These are phyloP conservation scores for Fopius arisanus DNA, from an alignment of 1,140 invertebrate genomes.

Conservation along the genomic window DNA sequence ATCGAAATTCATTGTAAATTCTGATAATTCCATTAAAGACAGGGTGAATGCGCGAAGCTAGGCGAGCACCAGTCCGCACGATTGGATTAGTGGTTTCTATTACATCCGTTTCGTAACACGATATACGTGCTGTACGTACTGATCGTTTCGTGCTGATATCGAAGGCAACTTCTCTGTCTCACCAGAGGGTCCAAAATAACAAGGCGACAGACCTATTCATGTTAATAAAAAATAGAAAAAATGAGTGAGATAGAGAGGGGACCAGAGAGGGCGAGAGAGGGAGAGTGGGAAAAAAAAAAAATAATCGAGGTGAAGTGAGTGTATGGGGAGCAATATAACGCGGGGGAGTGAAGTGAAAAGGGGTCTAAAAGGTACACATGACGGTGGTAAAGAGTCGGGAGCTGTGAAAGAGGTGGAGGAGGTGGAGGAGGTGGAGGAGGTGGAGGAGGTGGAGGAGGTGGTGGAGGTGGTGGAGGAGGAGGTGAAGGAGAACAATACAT, in stretches of 20 bases:
- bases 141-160: constrained; percentile 33
- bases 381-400: background rate
- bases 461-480: too few species aligned
- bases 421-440: too few species aligned
- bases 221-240: background rate
- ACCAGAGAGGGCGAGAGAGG: too few species aligned
- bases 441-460: too few species aligned
- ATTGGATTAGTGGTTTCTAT: constrained; percentile 34
- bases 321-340: background rate
- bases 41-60: constrained; percentile 6
- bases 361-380: background rate
- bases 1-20: constrained; percentile 1
- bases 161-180: background rate
- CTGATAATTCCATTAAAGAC: constrained; percentile 3
- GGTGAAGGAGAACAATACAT: constrained; percentile 30
- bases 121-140: constrained; percentile 33
- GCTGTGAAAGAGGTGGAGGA: too few species aligned
- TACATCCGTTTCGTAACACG: constrained; percentile 35
- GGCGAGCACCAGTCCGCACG: constrained; percentile 18
- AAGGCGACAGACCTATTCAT: background rate
- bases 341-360: background rate
- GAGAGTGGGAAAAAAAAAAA: too few species aligned
- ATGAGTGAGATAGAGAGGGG: background rate
- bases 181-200: background rate
- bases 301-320: background rate